phyloP scores from a whole-genome alignment of 2,797 vertebrate species.

The Helostoma temminkii region DNA sequence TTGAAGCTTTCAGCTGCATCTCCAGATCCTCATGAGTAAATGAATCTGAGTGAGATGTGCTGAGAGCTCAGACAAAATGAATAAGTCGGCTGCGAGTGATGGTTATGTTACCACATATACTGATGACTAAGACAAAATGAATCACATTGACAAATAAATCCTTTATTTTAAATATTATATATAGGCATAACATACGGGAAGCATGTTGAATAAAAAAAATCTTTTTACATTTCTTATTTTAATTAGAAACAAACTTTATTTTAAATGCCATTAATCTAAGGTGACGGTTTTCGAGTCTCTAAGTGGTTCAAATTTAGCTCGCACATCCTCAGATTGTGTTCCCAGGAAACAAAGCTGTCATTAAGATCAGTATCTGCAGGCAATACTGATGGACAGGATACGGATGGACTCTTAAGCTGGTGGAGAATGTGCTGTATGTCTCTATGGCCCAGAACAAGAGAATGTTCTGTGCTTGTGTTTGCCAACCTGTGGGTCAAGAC shows the following conservation, averaged over 20 bases:
- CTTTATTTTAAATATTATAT: too few relatives aligned
- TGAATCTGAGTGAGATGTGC: neutral
- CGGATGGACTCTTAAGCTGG: too few relatives aligned
- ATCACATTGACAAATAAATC: too few relatives aligned
- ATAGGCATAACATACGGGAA: neutral
- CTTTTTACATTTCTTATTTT: too few relatives aligned
- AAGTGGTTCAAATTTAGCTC: too few relatives aligned
- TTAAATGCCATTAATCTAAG: too few relatives aligned
- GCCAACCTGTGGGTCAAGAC: too few relatives aligned
- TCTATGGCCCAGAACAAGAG: conserved; percentile 1
- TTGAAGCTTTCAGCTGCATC: neutral
- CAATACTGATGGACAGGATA: neutral
- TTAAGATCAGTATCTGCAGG: neutral
- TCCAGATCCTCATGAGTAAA: neutral
- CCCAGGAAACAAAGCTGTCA: neutral
- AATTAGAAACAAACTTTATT: neutral
- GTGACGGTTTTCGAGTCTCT: too few relatives aligned
- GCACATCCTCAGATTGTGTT: neutral
- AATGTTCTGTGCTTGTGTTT: too few relatives aligned
- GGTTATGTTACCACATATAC: neutral
- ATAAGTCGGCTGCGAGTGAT: neutral
- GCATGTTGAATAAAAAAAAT: neutral
- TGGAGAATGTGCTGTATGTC: neutral
- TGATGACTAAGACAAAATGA: neutral
- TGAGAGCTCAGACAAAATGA: neutral